Conservation (phyloP, 2,797 vertebrate genomes). For the Podargus strigoides region DNA sequence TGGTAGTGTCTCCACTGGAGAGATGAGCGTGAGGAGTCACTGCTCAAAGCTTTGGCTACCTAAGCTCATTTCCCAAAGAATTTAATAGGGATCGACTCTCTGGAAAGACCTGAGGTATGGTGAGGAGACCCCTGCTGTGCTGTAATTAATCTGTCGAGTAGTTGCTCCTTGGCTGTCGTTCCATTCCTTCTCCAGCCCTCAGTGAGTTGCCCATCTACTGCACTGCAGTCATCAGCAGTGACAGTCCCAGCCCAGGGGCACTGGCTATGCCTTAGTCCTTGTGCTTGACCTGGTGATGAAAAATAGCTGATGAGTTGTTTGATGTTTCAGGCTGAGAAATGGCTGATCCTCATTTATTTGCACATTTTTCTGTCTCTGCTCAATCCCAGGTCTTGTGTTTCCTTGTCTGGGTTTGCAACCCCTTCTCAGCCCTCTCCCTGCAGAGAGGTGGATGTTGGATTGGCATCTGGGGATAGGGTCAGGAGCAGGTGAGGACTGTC, state of each 20-base stretch:
- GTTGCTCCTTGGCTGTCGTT: background rate
- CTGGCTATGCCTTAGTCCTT: background rate
- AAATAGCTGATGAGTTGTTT: background rate
- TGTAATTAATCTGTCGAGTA: background rate
- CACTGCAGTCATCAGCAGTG: background rate
- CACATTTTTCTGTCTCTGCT: fast-evolving
- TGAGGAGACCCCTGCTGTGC: background rate
- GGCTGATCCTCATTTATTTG: fast-evolving
- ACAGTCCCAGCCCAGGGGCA: background rate
- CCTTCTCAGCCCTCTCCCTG: fast-evolving
- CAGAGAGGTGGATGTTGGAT: background rate
- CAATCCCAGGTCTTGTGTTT: background rate
- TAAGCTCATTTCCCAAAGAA: background rate
- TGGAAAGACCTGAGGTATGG: fast-evolving
- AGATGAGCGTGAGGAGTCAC: background rate
- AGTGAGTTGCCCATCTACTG: background rate
- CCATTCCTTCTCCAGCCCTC: background rate
- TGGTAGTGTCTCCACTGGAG: fast-evolving
- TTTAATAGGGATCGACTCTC: background rate
- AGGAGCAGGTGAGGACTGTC: background rate
- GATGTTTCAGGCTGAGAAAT: background rate
- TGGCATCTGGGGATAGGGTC: background rate
- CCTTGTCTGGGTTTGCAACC: background rate
- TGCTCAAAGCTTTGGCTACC: background rate
- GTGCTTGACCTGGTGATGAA: background rate